Evolutionary conservation across 2,888 invertebrate species (phyloP).

Genomic region (Herminia tarsipennalis): DNA sequence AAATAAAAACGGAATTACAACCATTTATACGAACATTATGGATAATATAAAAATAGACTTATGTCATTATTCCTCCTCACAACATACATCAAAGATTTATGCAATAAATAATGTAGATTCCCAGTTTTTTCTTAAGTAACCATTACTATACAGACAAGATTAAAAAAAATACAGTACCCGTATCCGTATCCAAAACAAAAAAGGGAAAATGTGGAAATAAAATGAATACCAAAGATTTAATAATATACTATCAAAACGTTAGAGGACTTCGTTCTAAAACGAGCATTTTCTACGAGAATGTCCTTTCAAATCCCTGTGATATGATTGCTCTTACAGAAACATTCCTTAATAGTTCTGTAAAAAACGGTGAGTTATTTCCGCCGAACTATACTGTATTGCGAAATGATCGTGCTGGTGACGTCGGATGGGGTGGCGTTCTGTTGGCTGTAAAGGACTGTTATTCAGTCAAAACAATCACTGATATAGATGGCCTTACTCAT

Average conservation of each 20-base stretch:
- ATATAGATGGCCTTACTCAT: slow-evolving; percentile 4
- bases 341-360: slow-evolving; percentile 5
- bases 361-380: slow-evolving; percentile 1
- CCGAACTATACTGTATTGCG: slow-evolving; percentile 1
- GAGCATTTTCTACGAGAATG: background rate
- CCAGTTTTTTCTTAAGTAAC: slow-evolving; percentile 3
- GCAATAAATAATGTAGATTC: background rate
- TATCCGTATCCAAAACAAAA: background rate
- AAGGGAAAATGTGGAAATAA: background rate
- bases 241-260: slow-evolving; percentile 3
- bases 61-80: background rate
- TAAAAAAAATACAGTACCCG: background rate
- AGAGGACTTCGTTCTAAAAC: slow-evolving; percentile 6
- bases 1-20: slow-evolving; percentile 3
- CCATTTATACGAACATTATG: background rate
- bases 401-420: slow-evolving; percentile 4
- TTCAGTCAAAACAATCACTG: slow-evolving; percentile 7
- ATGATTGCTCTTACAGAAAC: slow-evolving; percentile 2
- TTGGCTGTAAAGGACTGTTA: slow-evolving; percentile 1
- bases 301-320: background rate
- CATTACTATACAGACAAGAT: background rate
- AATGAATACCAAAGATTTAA: background rate
- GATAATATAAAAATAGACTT: background rate
- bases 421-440: slow-evolving; percentile 3
- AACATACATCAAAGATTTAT: background rate